Base-by-base conservation (phyloP, 1,140 invertebrate species). In the Brachionus koreanus region DNA sequence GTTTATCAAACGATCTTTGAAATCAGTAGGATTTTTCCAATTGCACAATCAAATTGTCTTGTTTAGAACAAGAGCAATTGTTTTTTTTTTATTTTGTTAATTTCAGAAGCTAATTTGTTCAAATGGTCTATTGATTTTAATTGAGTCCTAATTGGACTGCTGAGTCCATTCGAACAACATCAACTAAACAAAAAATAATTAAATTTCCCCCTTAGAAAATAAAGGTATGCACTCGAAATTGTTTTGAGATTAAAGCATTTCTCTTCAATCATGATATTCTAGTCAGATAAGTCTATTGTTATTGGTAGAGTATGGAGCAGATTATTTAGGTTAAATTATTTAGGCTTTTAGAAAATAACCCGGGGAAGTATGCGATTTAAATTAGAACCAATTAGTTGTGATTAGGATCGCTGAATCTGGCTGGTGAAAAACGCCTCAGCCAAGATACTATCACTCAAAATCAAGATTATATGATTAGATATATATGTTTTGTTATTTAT, bases 201-300 rank as follows among this genome's bases (percentile, higher is more conserved):
- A 69, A 57, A 57, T 57, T 69, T 69, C 19, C 65, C 65, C 65
- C 1, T 42, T 43, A 69, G 65, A 69, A 69, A 13, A 16, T 16
- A 23, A 69, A 69, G 65, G 65, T 69, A 69, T 69, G 65, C 65
- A 69, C 65, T 69, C 35, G 35, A 69, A 69, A 69, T 69, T 37
- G 33, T 69, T 65, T 69, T 39, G 37, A 69, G 65, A 69, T 69
- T 37, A 69, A 69, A 69, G 63, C 33, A 69, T 19, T 37, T 69
- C 37, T 16, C n/a, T 37, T 4, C 6, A 23, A 39, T 69, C 65
- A 69, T 69, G 65, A 69, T 13, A 69, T 69, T 19, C 35, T 39
- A 69, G 65, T 69, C 65, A 69, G 65, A 69, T 69, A 69, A 69
- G 29, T 37, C 37, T 9, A 39, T 37, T 37, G 33, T 69, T 69